These are phyloP conservation scores for Hesperia comma DNA, from an alignment of 2,888 invertebrate genomes.

Conservation along the genomic window DNA sequence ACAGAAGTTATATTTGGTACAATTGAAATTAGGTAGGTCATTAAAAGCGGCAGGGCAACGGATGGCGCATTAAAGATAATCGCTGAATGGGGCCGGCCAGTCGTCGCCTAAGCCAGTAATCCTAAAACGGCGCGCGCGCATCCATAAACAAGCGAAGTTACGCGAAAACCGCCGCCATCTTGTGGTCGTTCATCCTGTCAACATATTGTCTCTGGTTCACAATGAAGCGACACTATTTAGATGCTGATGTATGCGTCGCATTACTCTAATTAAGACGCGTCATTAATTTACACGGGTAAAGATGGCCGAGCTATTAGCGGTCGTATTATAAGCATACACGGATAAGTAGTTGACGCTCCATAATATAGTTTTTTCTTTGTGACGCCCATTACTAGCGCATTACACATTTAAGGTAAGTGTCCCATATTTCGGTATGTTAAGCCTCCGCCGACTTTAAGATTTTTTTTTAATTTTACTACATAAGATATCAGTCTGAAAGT, in stretches of 20 bases:
- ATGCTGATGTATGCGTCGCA: conserved; percentile 73
- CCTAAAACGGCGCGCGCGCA: conserved; percentile 77
- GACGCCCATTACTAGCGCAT: conserved; percentile 16
- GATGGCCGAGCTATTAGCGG: conserved; percentile 33
- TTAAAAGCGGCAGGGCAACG: conserved; percentile 70
- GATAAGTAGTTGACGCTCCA: conserved; percentile 22
- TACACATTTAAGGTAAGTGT: no score
- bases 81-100: conserved; percentile 75
- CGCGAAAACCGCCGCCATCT: conserved; percentile 76
- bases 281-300: conserved; percentile 64
- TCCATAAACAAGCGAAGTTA: conserved; percentile 77
- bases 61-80: conserved; percentile 73
- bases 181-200: conserved; percentile 81
- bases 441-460: no score
- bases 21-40: conserved; percentile 82
- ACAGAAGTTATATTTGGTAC: conserved; percentile 79
- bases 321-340: conserved; percentile 26
- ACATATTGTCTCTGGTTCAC: conserved; percentile 79
- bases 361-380: conserved; percentile 22
- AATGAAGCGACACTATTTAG: conserved; percentile 77
- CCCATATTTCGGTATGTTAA: no score
- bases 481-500: no score
- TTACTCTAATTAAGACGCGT: conserved; percentile 78
- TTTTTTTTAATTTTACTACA: no score
- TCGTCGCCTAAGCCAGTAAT: conserved; percentile 78